Conservation (phyloP, 2,797 vertebrate species). For the Spondyliosoma cantharus region DNA sequence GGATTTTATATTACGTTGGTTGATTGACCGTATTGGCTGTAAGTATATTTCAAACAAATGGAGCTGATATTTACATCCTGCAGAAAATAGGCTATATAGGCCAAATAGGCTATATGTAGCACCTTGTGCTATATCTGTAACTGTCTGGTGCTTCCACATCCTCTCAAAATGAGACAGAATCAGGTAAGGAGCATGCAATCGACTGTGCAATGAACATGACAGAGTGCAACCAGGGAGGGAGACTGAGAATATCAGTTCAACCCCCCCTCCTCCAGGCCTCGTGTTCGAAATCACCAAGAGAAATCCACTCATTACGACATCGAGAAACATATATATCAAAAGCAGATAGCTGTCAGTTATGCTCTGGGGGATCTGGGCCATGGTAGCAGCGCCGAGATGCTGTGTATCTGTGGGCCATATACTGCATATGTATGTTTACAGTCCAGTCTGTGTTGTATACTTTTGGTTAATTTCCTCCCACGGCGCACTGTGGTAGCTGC, state of each 20-base stretch:
- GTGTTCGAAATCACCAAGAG: slow-evolving; percentile 52
- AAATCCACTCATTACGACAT: slow-evolving; percentile 74
- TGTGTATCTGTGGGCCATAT: slow-evolving; percentile 19
- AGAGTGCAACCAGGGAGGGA: slow-evolving; percentile 25
- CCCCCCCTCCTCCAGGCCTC: slow-evolving; percentile 49
- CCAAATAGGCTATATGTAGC: background rate
- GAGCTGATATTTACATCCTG: background rate
- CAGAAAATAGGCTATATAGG: background rate
- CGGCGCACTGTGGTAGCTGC: slow-evolving; percentile 19
- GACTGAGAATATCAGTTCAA: slow-evolving; percentile 55
- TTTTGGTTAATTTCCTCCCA: slow-evolving; percentile 20
- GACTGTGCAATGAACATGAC: slow-evolving; percentile 44
- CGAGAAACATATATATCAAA: slow-evolving; percentile 77
- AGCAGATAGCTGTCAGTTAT: slow-evolving; percentile 63
- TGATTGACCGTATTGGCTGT: background rate
- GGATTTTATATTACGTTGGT: background rate
- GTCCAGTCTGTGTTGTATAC: background rate
- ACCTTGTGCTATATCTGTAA: slow-evolving; percentile 18
- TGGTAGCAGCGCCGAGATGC: slow-evolving; percentile 41
- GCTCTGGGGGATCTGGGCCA: slow-evolving; percentile 41
- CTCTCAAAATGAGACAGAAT: slow-evolving; percentile 56
- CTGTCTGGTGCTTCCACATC: slow-evolving; percentile 18
- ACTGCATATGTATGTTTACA: slow-evolving; percentile 44
- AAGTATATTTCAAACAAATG: background rate
- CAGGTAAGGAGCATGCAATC: slow-evolving; percentile 44